These are phyloP conservation scores for Mus caroli DNA, from an alignment of 2,797 vertebrate species.

Conservation along the genomic window DNA sequence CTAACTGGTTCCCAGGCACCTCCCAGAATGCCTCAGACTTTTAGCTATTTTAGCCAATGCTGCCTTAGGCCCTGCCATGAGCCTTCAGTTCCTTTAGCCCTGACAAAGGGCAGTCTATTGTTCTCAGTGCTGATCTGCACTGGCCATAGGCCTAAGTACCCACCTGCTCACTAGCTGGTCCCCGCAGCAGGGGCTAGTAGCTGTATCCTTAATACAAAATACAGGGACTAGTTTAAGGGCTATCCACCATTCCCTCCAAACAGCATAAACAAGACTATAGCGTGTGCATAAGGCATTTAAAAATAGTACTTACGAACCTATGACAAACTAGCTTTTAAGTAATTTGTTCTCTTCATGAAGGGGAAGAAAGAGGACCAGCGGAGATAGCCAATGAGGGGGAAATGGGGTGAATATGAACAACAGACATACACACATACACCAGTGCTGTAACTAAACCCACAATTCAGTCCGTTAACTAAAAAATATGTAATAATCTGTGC, in stretches of 20 bases:
- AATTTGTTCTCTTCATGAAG: not conserved
- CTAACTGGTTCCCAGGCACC: slow-evolving; percentile 25
- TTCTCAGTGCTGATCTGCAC: not conserved
- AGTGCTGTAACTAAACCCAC: not conserved
- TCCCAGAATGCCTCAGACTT: slow-evolving; percentile 25
- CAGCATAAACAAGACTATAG: not conserved
- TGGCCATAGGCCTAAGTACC: not conserved
- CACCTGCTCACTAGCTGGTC: not conserved
- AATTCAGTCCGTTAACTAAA: not conserved
- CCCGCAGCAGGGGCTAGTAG: too few relatives aligned
- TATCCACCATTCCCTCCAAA: not conserved
- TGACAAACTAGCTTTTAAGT: slow-evolving; percentile 34
- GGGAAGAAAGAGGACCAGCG: not conserved
- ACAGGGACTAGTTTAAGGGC: not conserved
- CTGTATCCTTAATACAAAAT: not conserved
- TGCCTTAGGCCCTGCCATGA: not conserved
- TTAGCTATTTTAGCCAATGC: not conserved
- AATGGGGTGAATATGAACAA: not conserved
- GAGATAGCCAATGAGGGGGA: not conserved
- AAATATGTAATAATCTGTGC: not conserved
- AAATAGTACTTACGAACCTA: not conserved
- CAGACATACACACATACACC: not conserved
- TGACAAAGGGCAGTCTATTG: not conserved
- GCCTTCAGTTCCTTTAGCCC: not conserved
- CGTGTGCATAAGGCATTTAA: not conserved